Conservation (phyloP, 2,113 vertebrate genomes). For the Damaliscus lunatus region DNA sequence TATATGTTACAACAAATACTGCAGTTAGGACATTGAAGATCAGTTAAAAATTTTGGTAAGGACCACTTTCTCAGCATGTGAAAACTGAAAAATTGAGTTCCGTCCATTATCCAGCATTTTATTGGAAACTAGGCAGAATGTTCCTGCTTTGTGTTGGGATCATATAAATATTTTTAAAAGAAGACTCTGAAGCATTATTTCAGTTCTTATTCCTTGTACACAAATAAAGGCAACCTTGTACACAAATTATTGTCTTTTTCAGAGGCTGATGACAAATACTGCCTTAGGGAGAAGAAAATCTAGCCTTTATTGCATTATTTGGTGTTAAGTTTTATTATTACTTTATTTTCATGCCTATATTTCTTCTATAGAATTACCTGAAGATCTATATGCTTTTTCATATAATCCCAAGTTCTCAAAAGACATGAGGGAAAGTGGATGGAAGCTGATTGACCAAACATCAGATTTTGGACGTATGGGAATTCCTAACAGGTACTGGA, state of each 20-base stretch:
- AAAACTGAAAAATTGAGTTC: not conserved
- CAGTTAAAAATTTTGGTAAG: not conserved
- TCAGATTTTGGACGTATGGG: constrained; percentile 86
- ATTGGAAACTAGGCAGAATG: not conserved
- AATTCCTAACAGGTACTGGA: constrained; percentile 83
- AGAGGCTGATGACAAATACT: not conserved
- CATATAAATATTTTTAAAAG: not conserved
- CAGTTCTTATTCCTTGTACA: not conserved
- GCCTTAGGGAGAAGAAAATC: not conserved
- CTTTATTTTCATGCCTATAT: not conserved
- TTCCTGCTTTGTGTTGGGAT: not conserved
- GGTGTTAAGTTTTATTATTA: not conserved
- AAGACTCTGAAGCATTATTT: not conserved
- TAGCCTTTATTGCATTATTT: not conserved
- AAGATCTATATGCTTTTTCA: constrained; percentile 88
- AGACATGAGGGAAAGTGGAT: constrained; percentile 80
- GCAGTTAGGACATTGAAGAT: not conserved
- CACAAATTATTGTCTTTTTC: not conserved
- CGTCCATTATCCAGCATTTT: not conserved
- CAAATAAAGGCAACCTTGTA: not conserved
- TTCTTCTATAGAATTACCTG: constrained; percentile 75
- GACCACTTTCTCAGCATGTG: not conserved
- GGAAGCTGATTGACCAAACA: constrained; percentile 81
- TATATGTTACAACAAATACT: not conserved
- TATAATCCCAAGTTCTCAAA: constrained; percentile 85